These are phyloP conservation scores for Phaethornis superciliosus DNA, from an alignment of 2,113 vertebrate species.

Conservation along the genomic window DNA sequence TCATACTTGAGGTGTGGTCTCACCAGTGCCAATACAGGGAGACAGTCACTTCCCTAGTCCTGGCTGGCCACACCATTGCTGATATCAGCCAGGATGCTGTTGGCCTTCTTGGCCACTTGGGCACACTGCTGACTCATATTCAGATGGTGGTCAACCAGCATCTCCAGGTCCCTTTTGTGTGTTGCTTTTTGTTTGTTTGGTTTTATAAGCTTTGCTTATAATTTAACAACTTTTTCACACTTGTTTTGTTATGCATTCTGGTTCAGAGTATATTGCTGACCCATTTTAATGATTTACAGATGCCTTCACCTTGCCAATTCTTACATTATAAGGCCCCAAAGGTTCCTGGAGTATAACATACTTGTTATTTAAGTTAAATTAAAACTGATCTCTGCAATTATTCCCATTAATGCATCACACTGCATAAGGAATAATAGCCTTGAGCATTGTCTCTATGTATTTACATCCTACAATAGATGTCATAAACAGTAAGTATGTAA, in stretches of 20 bases:
- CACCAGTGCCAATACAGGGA: too few species aligned
- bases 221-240: not conserved
- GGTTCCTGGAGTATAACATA: not conserved
- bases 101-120: too few species aligned
- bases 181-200: not conserved
- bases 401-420: not conserved
- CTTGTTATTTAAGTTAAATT: not conserved
- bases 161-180: too few species aligned
- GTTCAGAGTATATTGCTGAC: not conserved
- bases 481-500: not conserved
- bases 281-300: not conserved
- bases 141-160: too few species aligned
- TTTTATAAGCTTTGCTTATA: not conserved
- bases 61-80: too few species aligned
- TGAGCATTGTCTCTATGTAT: not conserved
- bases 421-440: not conserved
- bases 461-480: not conserved
- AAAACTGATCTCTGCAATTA: not conserved
- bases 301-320: not conserved
- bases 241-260: not conserved
- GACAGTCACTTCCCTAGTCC: too few species aligned
- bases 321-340: not conserved
- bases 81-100: too few species aligned
- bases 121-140: too few species aligned
- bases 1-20: too few species aligned